Conservation (phyloP, 2,113 vertebrate genomes). For the Micronisus gabar region DNA sequence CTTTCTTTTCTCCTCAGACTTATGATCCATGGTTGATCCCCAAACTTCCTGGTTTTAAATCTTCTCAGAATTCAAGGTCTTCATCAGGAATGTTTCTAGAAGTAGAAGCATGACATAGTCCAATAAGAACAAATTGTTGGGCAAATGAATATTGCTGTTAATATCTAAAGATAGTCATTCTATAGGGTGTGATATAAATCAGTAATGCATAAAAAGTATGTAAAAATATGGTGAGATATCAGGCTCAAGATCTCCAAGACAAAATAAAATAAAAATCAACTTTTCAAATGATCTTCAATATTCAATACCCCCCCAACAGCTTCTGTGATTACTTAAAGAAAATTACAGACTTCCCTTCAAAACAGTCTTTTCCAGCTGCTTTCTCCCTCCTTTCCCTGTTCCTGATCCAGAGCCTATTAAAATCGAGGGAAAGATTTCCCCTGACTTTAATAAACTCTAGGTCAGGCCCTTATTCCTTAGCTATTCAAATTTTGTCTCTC, state of each 20-base stretch:
- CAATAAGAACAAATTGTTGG: not conserved
- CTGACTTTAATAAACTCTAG: not conserved
- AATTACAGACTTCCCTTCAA: not conserved
- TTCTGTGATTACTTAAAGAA: not conserved
- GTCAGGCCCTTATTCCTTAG: not conserved
- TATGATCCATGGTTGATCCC: conserved; percentile 77
- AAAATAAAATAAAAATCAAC: not conserved
- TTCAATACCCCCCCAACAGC: fast-evolving
- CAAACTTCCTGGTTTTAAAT: not conserved
- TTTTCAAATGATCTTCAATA: not conserved
- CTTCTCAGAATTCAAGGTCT: not conserved
- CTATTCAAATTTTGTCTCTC: not conserved
- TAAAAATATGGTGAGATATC: not conserved
- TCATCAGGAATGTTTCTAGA: conserved; percentile 35
- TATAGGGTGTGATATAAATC: not conserved
- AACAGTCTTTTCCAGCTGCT: not conserved
- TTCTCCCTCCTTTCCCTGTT: not conserved
- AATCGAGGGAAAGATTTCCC: not conserved
- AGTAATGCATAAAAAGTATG: not conserved
- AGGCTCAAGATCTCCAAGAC: not conserved
- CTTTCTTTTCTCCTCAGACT: conserved; percentile 56
- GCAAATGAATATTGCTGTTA: not conserved
- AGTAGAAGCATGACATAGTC: not conserved
- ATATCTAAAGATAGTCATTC: not conserved
- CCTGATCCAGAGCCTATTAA: not conserved